phyloP scores from a whole-genome alignment of 2,888 invertebrate species.

The Melanostoma mellinum region DNA sequence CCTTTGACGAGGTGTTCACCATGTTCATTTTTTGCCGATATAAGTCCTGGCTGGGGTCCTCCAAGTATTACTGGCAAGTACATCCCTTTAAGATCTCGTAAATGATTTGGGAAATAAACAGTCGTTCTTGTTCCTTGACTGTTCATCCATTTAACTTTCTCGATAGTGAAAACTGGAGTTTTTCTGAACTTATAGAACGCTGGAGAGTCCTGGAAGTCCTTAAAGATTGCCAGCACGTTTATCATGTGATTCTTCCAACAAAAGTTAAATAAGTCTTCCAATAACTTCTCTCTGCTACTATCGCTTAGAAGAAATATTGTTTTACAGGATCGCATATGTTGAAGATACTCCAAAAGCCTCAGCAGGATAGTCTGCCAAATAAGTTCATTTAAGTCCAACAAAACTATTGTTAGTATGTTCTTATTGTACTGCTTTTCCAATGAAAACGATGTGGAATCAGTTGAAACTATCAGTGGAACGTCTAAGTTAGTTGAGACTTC shows the following conservation, averaged over 20 bases:
- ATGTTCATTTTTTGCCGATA: neutral
- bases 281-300: too few relatives aligned
- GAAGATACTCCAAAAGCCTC: neutral
- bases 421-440: too few relatives aligned
- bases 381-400: too few relatives aligned
- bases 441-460: too few relatives aligned
- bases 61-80: neutral
- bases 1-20: slow-evolving; percentile 72
- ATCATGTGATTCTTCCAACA: too few relatives aligned
- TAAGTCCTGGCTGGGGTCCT: neutral
- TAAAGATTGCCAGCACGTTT: too few relatives aligned
- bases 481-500: too few relatives aligned
- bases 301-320: neutral
- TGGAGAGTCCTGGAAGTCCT: too few relatives aligned
- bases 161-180: neutral
- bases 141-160: neutral
- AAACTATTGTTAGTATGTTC: too few relatives aligned
- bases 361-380: neutral
- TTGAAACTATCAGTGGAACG: too few relatives aligned
- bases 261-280: neutral
- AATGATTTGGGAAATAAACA: neutral
- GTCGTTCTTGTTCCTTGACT: too few relatives aligned
- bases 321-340: neutral
- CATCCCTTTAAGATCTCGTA: neutral
- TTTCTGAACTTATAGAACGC: neutral